Evolutionary conservation across 2,797 vertebrate genomes (phyloP).

Genomic region (Pseudotriccus pelzelni): DNA sequence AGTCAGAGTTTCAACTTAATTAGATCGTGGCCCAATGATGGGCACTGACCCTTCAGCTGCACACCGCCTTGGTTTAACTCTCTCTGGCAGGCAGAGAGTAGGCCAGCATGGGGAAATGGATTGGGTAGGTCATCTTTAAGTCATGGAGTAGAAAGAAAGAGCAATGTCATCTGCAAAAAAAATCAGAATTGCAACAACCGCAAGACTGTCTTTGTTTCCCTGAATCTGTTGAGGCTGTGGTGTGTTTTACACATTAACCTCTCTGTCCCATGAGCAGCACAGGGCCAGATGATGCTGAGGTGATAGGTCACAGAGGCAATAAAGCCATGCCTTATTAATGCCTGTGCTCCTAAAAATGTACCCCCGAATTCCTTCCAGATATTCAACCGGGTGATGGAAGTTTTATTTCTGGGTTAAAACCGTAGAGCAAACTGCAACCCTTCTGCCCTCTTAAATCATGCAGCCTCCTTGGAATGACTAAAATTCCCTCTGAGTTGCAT

Average conservation of each 20-base stretch:
- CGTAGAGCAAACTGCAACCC: constrained; percentile 11
- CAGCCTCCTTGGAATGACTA: neutral
- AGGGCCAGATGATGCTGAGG: constrained; percentile 5
- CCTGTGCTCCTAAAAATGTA: constrained; percentile 10
- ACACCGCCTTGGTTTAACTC: neutral
- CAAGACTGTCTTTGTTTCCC: neutral
- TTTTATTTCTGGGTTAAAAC: constrained; percentile 60
- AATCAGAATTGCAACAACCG: neutral
- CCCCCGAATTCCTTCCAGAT: constrained; percentile 59
- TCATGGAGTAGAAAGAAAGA: neutral
- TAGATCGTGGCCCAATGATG: neutral
- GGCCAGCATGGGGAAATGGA: neutral
- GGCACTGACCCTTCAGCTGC: neutral
- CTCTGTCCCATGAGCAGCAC: neutral
- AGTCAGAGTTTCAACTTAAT: neutral
- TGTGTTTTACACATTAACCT: constrained; percentile 45
- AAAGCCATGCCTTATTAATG: constrained; percentile 33
- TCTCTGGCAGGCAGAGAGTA: neutral
- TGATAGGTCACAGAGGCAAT: constrained; percentile 23
- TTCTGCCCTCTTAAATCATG: constrained; percentile 49
- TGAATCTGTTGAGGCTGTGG: neutral
- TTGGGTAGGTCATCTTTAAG: neutral
- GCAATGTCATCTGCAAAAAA: neutral
- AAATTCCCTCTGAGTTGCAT: constrained; percentile 38
- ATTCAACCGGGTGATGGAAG: neutral